Conservation (phyloP, 64 coral and sea anemone genomes). For the Pachyseris speciosa region DNA sequence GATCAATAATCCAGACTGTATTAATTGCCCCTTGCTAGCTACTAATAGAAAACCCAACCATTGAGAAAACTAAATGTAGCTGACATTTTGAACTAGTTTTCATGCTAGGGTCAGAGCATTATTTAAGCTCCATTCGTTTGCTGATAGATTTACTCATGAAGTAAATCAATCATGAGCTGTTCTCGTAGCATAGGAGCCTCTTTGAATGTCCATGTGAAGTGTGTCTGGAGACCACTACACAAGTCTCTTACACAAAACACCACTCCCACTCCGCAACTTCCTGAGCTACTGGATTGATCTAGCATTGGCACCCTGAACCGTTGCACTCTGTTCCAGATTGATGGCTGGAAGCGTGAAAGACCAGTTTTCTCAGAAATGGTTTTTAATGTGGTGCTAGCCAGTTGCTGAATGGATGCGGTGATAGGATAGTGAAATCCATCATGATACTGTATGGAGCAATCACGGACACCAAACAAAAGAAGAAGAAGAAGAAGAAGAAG, state of each 20-base stretch:
- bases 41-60: no score
- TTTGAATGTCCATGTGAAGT: constrained; percentile 14
- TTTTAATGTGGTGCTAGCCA: background rate
- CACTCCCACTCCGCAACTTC: constrained; percentile 20
- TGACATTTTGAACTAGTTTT: no score
- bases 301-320: background rate
- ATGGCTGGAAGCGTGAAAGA: background rate
- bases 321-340: background rate
- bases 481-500: background rate
- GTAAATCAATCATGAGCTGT: constrained; percentile 1
- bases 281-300: background rate
- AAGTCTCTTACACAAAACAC: constrained; percentile 1
- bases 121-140: background rate
- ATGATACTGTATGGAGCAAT: background rate
- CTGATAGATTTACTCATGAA: background rate
- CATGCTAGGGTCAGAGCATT: no score
- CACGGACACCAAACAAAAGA: background rate
- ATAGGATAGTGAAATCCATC: background rate
- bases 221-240: background rate
- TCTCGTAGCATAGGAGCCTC: constrained; percentile 6
- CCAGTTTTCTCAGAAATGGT: background rate
- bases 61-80: no score
- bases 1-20: no score
- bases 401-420: background rate
- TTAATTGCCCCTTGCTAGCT: no score